Evolutionary conservation across 2,113 vertebrate species (phyloP), one percentile per base, ranked within the genome.

Genomic region (Anoura caudifer): DNA sequence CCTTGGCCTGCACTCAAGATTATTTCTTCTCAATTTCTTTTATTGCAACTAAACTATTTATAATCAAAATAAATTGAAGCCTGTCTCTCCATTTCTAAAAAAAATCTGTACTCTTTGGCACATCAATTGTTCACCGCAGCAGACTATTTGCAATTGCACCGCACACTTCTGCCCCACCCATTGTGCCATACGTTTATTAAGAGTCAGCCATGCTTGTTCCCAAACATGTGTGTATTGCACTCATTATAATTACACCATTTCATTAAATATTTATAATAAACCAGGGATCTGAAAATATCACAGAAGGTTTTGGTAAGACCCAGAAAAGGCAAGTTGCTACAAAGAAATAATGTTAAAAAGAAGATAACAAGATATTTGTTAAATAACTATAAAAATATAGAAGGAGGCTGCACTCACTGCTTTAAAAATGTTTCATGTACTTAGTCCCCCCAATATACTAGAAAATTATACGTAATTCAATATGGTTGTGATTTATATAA

Each of bases 341-440:
- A 79, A 87, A 80, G 67, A 75, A 59, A 59, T 91, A 82, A 38
- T 69, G 73, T 16, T 63, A 63, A 36, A 94, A 36, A 85, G 89
- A 41, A 73, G 80, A 80, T 24, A n/a, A 83, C 28, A 94, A 94
- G 65, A 54, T 86, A 85, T 86, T 91, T 73, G 3, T 95, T 94
- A 96, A 89, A 61, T 90, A 92, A 72, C 7, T 28, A 28, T 65
- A 65, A 90, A 79, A 83, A 70, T 75, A 90, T 28, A 95, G 22
- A 76, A 82, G 22, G 19, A 65, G 28, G 15, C 3, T 70, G 0
- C 4, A 65, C 8, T 47, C 28, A 41, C 54, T n/a, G 28, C 41
- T 90, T 82, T 91, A 33, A 45, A 56, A 82, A 36, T 69, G 16
- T 24, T 85, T 81, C 31, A 82, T 69, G 10, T 87, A 83, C 7